Base-by-base conservation (phyloP, 1,140 invertebrate species). In the Wasmannia auropunctata region DNA sequence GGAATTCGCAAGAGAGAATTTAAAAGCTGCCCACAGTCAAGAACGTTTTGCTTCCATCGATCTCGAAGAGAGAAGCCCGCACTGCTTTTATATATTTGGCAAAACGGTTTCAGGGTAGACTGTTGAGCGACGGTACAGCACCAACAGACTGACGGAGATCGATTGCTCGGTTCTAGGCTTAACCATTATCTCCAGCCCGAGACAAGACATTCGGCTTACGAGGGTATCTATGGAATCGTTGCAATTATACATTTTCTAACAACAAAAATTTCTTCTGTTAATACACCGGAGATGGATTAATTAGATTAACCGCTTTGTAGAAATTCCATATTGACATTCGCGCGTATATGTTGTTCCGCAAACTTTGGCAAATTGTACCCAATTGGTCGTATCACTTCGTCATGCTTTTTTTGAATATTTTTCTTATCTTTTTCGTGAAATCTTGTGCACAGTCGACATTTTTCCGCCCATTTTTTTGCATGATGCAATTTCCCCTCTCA, bases 141-240 rank as follows among this genome's bases (percentile, higher is more conserved):
- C 67, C 86, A 75, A 88, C 76, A 67, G 83, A 72, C 88, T 85
- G 91, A 91, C 90, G 56, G 74, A 91, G 91, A 91, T 91, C 86
- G 91, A 91, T 91, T 90, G 77, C 90, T 58, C 62, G 54, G 86
- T n/a, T 51, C 86, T 86, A 86, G 79, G 72, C 70, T 88, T 86
- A 83, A 86, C 89, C 80, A 89, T 91, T 91, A 91, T 89, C 85
- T 86, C 69, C 3, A 63, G 22, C 2, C 67, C 43, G 86, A 0
- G 51, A n/a, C 34, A 89, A 89, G 84, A 86, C 69, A 62, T 11
- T 54, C 10, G 34, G 43, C 43, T n/a, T 40, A 16, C 43, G 16
- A 40, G 25, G 31, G 40, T 80, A 86, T 62, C 77, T 77, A 77
- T 84, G 74, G 84, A 91, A 91, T 91, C 87, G 65, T 86, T 88